Conservation (phyloP, 2,888 invertebrate genomes). For the Yponomeuta sedellus region DNA sequence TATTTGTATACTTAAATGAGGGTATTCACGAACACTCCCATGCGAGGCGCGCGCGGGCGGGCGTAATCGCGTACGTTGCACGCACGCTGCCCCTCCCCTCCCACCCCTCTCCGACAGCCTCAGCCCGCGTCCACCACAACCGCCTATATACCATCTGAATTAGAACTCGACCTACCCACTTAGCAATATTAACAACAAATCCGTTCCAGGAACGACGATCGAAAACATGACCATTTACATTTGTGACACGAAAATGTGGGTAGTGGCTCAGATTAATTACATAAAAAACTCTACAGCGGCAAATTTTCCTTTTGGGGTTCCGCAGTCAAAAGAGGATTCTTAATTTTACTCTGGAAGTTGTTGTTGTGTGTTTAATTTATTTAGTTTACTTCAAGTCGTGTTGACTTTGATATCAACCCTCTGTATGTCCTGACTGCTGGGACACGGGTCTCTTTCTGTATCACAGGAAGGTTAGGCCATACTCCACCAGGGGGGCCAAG, state of each 20-base stretch:
- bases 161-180: slow-evolving; percentile 45
- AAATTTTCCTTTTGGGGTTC: too few relatives aligned
- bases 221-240: slow-evolving; percentile 16
- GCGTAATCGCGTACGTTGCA: slow-evolving; percentile 35
- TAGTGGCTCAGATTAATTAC: slow-evolving; percentile 16
- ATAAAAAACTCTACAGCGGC: neutral
- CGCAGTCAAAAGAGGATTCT: too few relatives aligned
- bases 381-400: too few relatives aligned
- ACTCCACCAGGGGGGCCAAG: too few relatives aligned
- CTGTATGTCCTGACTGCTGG: too few relatives aligned
- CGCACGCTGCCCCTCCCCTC: slow-evolving; percentile 27
- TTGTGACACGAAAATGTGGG: slow-evolving; percentile 10
- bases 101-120: neutral
- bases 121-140: slow-evolving; percentile 24
- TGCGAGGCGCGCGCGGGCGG: slow-evolving; percentile 21
- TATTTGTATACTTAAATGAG: slow-evolving; percentile 22
- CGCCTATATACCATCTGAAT: slow-evolving; percentile 34
- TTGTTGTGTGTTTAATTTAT: too few relatives aligned
- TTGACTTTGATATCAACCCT: too few relatives aligned
- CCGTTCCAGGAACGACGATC: slow-evolving; percentile 46
- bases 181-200: slow-evolving; percentile 53
- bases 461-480: too few relatives aligned
- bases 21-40: slow-evolving; percentile 43
- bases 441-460: too few relatives aligned
- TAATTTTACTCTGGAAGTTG: too few relatives aligned